Conservation (phyloP, 2,797 vertebrate species). For the Semotilus atromaculatus region DNA sequence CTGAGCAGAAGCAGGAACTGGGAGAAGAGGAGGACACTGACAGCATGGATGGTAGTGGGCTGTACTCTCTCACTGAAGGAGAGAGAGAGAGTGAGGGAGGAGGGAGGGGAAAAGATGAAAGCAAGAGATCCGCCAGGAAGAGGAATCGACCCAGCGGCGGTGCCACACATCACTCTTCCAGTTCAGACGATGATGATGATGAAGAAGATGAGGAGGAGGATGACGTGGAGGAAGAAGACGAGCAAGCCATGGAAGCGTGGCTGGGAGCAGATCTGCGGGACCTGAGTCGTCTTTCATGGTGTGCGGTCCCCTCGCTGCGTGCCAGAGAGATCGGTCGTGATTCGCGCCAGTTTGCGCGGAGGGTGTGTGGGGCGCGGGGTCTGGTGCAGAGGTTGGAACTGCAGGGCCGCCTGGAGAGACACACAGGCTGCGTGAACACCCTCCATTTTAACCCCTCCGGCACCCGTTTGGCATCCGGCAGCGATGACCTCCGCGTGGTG, state of each 20-base stretch:
- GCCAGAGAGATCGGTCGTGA: slow-evolving; percentile 85
- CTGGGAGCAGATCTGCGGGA: slow-evolving; percentile 86
- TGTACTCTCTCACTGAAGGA: slow-evolving; percentile 87
- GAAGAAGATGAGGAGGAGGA: slow-evolving; percentile 79
- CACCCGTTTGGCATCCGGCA: slow-evolving; percentile 92
- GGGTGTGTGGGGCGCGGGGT: slow-evolving; percentile 89
- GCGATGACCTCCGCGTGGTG: slow-evolving; percentile 92
- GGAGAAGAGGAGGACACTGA: slow-evolving; percentile 89
- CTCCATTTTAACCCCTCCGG: slow-evolving; percentile 97
- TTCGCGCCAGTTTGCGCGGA: slow-evolving; percentile 84
- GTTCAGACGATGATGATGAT: slow-evolving; percentile 83
- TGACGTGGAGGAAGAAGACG: slow-evolving; percentile 86
- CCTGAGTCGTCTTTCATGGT: slow-evolving; percentile 84
- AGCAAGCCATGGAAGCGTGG: slow-evolving; percentile 92
- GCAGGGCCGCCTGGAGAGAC: slow-evolving; percentile 90
- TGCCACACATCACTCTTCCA: slow-evolving; percentile 80
- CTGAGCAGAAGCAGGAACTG: slow-evolving; percentile 58
- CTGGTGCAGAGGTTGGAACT: slow-evolving; percentile 92
- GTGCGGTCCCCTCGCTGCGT: slow-evolving; percentile 84
- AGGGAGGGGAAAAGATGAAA: slow-evolving; percentile 65
- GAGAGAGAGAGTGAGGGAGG: slow-evolving; percentile 74
- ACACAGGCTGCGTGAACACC: slow-evolving; percentile 96
- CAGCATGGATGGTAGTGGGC: slow-evolving; percentile 94
- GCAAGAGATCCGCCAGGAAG: slow-evolving; percentile 74
- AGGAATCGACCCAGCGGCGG: slow-evolving; percentile 75